Conservation (phyloP, 1,140 invertebrate species). For the Ctenoplectra terminalis region DNA sequence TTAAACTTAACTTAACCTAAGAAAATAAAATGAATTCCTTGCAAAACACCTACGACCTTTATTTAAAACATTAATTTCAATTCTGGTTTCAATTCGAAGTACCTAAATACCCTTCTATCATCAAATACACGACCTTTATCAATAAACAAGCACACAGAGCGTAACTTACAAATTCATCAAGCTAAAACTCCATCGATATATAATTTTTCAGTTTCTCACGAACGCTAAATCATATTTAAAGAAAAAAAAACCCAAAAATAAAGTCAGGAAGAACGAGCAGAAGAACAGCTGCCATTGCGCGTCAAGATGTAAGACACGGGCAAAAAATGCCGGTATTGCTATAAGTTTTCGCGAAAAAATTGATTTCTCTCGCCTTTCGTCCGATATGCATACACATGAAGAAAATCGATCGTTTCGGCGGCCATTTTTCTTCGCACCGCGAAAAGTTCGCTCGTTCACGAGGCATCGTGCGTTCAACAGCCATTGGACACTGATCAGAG, state of each 20-base stretch:
- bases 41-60: too few species aligned
- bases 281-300: conserved; percentile 11
- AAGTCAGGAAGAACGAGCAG: not conserved
- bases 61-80: too few species aligned
- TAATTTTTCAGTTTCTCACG: too few species aligned
- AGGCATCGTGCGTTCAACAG: not conserved
- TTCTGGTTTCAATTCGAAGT: too few species aligned
- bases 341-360: conserved; percentile 28
- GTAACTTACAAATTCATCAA: not conserved
- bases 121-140: too few species aligned
- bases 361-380: conserved; percentile 32
- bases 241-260: not conserved
- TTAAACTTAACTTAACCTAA: too few species aligned
- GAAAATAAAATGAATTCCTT: too few species aligned
- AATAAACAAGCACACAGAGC: too few species aligned
- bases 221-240: too few species aligned
- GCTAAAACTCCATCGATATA: not conserved
- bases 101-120: too few species aligned
- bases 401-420: conserved; percentile 43
- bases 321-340: not conserved
- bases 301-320: not conserved
- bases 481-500: not conserved
- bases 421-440: not conserved
- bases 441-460: not conserved
- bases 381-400: conserved; percentile 29